Evolutionary conservation across 2,888 invertebrate species (phyloP).

Genomic region (Dendrolimus houi): DNA sequence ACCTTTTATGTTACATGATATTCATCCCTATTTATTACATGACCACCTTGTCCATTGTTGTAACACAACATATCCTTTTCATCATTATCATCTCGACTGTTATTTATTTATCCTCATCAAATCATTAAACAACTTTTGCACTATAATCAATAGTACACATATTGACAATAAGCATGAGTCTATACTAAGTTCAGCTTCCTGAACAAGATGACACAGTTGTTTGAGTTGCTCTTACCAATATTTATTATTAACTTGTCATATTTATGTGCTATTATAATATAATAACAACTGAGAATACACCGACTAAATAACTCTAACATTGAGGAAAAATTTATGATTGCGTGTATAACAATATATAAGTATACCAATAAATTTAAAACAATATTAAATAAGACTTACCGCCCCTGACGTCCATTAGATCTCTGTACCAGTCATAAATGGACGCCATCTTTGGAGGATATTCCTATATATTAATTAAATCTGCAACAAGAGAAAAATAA

Average conservation of each 20-base stretch:
- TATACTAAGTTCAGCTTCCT: background rate
- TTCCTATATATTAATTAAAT: conserved; percentile 47
- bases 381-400: conserved; percentile 67
- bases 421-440: conserved; percentile 79
- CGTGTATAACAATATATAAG: background rate
- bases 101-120: background rate
- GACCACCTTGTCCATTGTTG: no score
- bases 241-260: background rate
- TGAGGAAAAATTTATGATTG: background rate
- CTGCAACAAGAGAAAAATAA: conserved; percentile 50
- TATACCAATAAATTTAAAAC: background rate
- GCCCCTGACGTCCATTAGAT: conserved; percentile 83
- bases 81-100: no score
- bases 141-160: background rate
- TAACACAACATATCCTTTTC: no score
- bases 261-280: background rate
- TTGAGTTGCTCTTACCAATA: background rate
- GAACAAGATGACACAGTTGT: background rate
- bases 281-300: background rate
- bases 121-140: no score
- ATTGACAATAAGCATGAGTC: background rate
- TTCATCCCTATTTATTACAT: no score
- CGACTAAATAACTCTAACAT: background rate
- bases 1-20: no score
- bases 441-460: conserved; percentile 73